These are phyloP conservation scores for Nomada hirtipes DNA, from an alignment of 2,888 invertebrate species.

Conservation along the genomic window DNA sequence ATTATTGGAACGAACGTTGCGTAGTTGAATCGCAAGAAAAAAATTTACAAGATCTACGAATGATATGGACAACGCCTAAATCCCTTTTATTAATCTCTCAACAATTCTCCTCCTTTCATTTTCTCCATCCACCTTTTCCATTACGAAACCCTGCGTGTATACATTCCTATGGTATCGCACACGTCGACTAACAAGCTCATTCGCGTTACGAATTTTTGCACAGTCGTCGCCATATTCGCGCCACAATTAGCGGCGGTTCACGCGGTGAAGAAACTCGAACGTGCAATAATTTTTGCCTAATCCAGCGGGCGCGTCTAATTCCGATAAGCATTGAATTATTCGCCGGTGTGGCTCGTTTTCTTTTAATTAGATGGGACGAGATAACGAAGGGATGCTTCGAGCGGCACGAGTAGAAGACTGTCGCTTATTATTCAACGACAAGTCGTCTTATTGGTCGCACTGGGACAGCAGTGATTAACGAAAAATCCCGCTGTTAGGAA, in stretches of 20 bases:
- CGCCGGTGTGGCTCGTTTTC: not conserved
- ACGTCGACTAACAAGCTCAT: conserved; percentile 3
- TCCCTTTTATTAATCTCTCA: too few relatives aligned
- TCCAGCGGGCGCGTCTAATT: conserved; percentile 4
- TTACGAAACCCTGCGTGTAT: too few relatives aligned
- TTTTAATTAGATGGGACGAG: conserved; percentile 18
- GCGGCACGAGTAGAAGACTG: not conserved
- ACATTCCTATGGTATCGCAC: not conserved
- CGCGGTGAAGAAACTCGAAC: too few relatives aligned
- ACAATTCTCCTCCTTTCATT: too few relatives aligned
- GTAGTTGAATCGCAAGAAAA: too few relatives aligned
- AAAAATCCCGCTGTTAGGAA: conserved; percentile 33
- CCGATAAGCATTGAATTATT: conserved; percentile 27
- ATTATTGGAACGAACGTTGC: too few relatives aligned
- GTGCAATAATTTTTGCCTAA: conserved; percentile 19
- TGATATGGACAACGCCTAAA: too few relatives aligned
- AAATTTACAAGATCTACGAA: too few relatives aligned
- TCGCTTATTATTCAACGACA: conserved; percentile 42
- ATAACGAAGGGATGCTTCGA: conserved; percentile 20
- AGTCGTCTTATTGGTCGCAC: conserved; percentile 6
- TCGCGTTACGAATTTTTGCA: not conserved
- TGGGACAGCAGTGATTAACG: not conserved
- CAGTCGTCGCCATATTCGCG: not conserved
- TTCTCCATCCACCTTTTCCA: too few relatives aligned
- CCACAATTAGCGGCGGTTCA: conserved; percentile 7